Percentiles rank a stretch among this genome's conserved stretches.
Evolutionary conservation across 2,113 vertebrate species (phyloP).

Genomic region (Ceratotherium simum): DNA sequence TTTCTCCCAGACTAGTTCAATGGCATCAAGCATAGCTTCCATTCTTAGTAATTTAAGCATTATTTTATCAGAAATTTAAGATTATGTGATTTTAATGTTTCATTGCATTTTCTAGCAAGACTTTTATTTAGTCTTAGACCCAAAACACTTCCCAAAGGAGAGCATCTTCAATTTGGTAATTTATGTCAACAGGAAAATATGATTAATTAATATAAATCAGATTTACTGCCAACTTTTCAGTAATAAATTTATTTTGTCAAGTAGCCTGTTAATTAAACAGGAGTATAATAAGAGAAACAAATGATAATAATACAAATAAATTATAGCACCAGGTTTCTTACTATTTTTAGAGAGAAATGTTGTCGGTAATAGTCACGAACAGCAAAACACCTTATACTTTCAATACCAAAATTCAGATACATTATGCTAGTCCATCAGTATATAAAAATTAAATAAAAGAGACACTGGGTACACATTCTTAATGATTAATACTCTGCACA

Average conservation of each 20-base stretch:
- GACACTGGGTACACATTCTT: not conserved
- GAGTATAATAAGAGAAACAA: conserved; percentile 5
- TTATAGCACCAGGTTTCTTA: not conserved
- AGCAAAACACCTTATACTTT: conserved; percentile 16
- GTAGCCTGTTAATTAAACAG: conserved; percentile 52
- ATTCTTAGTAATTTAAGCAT: not conserved
- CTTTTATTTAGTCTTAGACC: conserved; percentile 26
- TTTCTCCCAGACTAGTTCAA: not conserved
- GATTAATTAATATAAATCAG: conserved; percentile 55
- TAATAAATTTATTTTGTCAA: conserved; percentile 60
- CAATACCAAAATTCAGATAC: conserved; percentile 35
- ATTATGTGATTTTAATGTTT: conserved; percentile 31
- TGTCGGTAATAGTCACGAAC: not conserved
- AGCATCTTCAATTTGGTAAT: conserved; percentile 35
- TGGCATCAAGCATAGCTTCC: not conserved
- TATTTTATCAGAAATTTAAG: conserved; percentile 12
- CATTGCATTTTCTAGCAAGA: not conserved
- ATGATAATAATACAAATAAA: conserved; percentile 23
- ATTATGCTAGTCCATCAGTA: not conserved
- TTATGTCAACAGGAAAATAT: conserved; percentile 65
- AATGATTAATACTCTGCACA: not conserved
- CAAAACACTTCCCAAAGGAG: conserved; percentile 31
- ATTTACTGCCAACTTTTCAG: conserved; percentile 44
- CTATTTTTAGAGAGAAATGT: conserved; percentile 38
- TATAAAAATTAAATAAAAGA: not conserved